Conservation (phyloP, 2,888 invertebrate species). For the Emmelina monodactyla region DNA sequence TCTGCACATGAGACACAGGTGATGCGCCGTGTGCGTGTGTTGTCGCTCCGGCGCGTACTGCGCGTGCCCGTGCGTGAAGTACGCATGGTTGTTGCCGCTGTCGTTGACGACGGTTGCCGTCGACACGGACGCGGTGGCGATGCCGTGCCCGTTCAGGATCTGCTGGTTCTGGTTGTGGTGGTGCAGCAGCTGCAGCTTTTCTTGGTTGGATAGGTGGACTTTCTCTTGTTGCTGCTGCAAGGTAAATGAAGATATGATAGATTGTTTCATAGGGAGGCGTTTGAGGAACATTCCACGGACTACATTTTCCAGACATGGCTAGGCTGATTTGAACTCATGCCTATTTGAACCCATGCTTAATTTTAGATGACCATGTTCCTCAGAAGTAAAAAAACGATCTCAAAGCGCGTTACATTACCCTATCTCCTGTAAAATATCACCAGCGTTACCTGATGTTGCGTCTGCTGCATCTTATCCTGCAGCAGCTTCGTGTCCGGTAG, state of each 20-base stretch:
- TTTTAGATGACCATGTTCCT: too few relatives aligned
- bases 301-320: too few relatives aligned
- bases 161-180: slow-evolving; percentile 61
- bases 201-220: slow-evolving; percentile 55
- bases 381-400: too few relatives aligned
- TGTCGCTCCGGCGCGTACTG: slow-evolving; percentile 55
- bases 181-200: slow-evolving; percentile 52
- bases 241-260: too few relatives aligned
- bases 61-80: slow-evolving; percentile 56
- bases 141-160: slow-evolving; percentile 51
- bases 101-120: slow-evolving; percentile 50
- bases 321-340: too few relatives aligned
- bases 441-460: slow-evolving; percentile 52
- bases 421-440: too few relatives aligned
- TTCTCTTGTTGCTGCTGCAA: slow-evolving; percentile 61
- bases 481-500: slow-evolving; percentile 63
- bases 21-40: slow-evolving; percentile 57
- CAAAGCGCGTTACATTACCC: too few relatives aligned
- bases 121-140: slow-evolving; percentile 50
- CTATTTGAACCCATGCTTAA: too few relatives aligned
- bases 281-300: too few relatives aligned
- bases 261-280: too few relatives aligned
- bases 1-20: slow-evolving; percentile 71
- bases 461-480: slow-evolving; percentile 57
- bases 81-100: slow-evolving; percentile 35